These are phyloP conservation scores for Rhagoletis pomonella DNA, from an alignment of 1,140 invertebrate species.

Conservation along the genomic window DNA sequence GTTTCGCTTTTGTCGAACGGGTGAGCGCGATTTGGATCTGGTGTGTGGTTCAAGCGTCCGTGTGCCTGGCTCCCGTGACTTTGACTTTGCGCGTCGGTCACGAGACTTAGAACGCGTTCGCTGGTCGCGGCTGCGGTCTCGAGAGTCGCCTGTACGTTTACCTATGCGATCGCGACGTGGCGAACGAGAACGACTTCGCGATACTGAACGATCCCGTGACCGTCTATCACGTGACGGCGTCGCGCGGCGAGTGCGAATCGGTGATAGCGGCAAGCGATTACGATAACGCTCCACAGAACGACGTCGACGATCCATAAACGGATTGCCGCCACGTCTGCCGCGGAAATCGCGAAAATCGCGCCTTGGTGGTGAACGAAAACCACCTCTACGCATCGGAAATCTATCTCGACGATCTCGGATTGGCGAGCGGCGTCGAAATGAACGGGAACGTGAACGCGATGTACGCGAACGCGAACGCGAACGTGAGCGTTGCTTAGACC, in stretches of 20 bases:
- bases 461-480: conserved; percentile 44
- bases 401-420: conserved; percentile 61
- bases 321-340: conserved; percentile 63
- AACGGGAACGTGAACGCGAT: conserved; percentile 45
- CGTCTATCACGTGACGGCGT: conserved; percentile 61
- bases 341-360: conserved; percentile 58
- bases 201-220: conserved; percentile 59
- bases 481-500: conserved; percentile 41
- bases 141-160: conserved; percentile 53
- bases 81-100: conserved; percentile 2
- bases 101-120: conserved; percentile 8
- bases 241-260: conserved; percentile 61
- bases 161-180: conserved; percentile 48
- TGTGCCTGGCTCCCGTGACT: conserved; percentile 60
- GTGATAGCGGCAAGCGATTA: conserved; percentile 68
- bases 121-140: conserved; percentile 63
- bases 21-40: conserved; percentile 54
- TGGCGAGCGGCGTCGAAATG: conserved; percentile 63
- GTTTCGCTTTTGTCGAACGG: conserved; percentile 49
- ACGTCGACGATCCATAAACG: conserved; percentile 66
- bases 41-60: conserved; percentile 58
- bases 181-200: conserved; percentile 59
- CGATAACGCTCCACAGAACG: conserved; percentile 65
- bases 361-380: conserved; percentile 55
- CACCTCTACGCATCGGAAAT: conserved; percentile 48